Evolutionary conservation across 2,797 vertebrate species (phyloP).

Genomic region (Pangasius krempfi): DNA sequence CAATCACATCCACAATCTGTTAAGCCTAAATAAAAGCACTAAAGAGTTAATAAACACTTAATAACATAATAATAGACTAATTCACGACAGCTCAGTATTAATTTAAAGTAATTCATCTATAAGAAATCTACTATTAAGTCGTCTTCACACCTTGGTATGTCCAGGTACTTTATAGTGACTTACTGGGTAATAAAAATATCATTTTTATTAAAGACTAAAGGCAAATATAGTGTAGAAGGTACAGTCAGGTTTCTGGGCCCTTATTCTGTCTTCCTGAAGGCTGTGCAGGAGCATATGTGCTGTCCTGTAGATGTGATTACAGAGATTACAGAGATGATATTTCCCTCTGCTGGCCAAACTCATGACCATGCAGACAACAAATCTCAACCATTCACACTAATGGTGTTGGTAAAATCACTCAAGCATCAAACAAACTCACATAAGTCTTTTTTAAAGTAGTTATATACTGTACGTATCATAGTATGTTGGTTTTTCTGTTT

Average conservation of each 20-base stretch:
- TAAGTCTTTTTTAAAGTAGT: not conserved
- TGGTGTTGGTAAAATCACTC: not conserved
- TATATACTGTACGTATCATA: not conserved
- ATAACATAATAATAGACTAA: too few species aligned
- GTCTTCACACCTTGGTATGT: not conserved
- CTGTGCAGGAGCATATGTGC: not conserved
- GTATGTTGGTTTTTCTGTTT: not conserved
- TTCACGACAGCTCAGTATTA: not conserved
- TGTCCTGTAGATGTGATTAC: not conserved
- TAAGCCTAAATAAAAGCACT: not conserved
- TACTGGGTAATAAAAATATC: not conserved
- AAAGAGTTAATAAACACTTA: not conserved
- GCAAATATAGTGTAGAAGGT: not conserved
- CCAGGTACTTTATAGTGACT: not conserved
- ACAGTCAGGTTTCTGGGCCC: not conserved
- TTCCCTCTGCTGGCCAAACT: constrained; percentile 59
- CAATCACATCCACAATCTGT: not conserved
- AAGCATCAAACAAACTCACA: not conserved
- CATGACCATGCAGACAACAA: not conserved
- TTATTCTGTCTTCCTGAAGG: not conserved
- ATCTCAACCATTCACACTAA: not conserved
- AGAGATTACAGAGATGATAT: constrained; percentile 22
- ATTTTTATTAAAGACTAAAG: not conserved
- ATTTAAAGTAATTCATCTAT: not conserved
- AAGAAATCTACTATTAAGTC: not conserved